Conservation (phyloP, 2,797 vertebrate species). For the Paramormyrops hopkinsi region DNA sequence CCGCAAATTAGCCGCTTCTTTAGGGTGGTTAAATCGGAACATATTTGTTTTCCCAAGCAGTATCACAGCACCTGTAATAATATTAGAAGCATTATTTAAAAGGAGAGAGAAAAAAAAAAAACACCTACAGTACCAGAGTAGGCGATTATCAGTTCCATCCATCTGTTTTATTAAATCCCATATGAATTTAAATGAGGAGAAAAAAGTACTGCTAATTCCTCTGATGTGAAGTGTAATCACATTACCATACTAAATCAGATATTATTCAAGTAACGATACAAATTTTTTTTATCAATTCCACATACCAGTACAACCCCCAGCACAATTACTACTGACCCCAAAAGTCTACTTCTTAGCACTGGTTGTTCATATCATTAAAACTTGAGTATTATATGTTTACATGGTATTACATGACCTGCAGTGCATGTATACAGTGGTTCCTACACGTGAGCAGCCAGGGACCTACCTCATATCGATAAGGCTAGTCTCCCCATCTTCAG, state of each 20-base stretch:
- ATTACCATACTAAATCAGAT: neutral
- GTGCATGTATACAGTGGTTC: neutral
- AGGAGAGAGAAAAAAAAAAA: neutral
- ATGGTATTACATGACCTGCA: neutral
- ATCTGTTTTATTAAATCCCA: neutral
- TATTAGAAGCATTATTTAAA: neutral
- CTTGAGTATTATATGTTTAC: neutral
- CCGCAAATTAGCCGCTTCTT: constrained; percentile 86
- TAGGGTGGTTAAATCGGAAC: constrained; percentile 96
- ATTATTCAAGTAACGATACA: neutral
- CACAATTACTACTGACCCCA: neutral
- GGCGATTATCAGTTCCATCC: neutral
- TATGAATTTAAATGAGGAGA: neutral
- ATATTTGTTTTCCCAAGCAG: constrained; percentile 92
- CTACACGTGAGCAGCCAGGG: neutral
- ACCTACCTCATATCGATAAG: neutral
- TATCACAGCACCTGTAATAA: constrained; percentile 71
- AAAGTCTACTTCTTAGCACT: neutral
- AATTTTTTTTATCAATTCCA: neutral
- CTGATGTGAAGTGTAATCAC: neutral
- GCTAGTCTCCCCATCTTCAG: neutral
- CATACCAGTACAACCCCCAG: neutral
- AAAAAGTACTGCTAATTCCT: neutral
- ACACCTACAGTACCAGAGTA: neutral
- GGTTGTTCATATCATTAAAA: neutral